Conservation (phyloP, 2,113 vertebrate species). For the Illadopsis cleaveri region DNA sequence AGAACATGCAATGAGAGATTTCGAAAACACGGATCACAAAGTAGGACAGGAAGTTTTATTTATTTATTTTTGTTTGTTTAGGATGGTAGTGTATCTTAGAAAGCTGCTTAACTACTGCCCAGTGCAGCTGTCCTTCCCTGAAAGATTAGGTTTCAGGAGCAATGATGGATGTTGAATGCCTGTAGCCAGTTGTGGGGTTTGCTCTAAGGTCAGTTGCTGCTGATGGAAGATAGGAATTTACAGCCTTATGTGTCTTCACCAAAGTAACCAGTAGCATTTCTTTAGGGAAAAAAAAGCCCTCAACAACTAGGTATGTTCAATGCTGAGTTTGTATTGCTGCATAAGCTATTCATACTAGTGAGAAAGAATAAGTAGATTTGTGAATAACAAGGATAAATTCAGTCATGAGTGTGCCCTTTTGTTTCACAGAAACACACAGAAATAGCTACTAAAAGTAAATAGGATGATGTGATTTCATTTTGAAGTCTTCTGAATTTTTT, state of each 20-base stretch:
- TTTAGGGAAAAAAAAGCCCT: not conserved
- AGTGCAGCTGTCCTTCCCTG: conserved; percentile 86
- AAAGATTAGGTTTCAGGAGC: conserved; percentile 87
- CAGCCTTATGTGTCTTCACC: conserved; percentile 62
- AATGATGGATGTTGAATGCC: conserved; percentile 87
- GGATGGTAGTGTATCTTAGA: conserved; percentile 67
- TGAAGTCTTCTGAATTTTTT: not conserved
- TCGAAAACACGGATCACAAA: conserved; percentile 40
- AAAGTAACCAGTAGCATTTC: conserved; percentile 34
- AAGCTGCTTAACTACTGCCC: conserved; percentile 73
- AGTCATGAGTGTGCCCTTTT: not conserved
- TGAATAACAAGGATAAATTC: not conserved
- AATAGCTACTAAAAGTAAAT: not conserved
- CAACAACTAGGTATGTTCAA: not conserved
- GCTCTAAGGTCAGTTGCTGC: conserved; percentile 76
- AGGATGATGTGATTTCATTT: not conserved
- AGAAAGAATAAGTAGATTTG: not conserved
- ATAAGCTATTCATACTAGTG: not conserved
- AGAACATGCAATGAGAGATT: not conserved
- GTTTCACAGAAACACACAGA: not conserved
- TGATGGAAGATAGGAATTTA: conserved; percentile 80
- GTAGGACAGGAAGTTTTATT: conserved; percentile 36
- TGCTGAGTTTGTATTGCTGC: conserved; percentile 9
- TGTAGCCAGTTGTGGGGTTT: conserved; percentile 88
- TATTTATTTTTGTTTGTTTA: conserved; percentile 40